Percentiles rank a stretch among this genome's conserved stretches.
Evolutionary conservation across 92 coral and sea anemone species (phyloP).

Genomic region (Phenganax stokvisi): DNA sequence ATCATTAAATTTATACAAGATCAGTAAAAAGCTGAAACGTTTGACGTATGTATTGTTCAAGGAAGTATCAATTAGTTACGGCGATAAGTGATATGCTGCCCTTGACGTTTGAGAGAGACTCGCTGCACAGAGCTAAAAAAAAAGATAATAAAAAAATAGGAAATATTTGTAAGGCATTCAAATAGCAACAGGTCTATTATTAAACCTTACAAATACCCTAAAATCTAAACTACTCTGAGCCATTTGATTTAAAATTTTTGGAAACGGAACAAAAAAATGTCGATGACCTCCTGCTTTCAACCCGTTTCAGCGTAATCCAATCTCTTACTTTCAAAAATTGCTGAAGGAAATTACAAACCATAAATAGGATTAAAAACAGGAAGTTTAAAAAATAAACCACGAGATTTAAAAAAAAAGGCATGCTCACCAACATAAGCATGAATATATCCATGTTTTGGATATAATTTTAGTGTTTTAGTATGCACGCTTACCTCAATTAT

Average conservation of each 20-base stretch:
- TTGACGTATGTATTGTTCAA: slow-evolving; percentile 11
- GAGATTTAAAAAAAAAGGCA: too few relatives aligned
- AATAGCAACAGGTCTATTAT: too few relatives aligned
- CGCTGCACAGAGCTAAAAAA: too few relatives aligned
- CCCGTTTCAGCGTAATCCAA: slow-evolving; percentile 1
- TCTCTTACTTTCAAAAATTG: neutral
- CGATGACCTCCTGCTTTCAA: neutral
- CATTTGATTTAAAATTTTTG: neutral
- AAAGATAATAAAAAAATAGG: too few relatives aligned
- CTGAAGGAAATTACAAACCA: neutral
- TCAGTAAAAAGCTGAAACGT: neutral
- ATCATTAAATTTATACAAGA: neutral
- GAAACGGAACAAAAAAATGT: neutral
- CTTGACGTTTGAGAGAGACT: neutral
- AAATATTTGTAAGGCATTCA: too few relatives aligned
- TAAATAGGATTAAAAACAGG: neutral
- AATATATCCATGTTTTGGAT: too few relatives aligned
- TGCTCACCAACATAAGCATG: too few relatives aligned
- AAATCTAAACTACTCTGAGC: too few relatives aligned
- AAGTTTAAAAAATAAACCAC: neutral
- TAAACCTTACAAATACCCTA: too few relatives aligned
- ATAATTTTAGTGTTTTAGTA: too few relatives aligned
- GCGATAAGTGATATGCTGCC: neutral
- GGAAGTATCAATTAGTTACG: neutral
- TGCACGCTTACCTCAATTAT: too few relatives aligned